phyloP scores from a whole-genome alignment of 2,113 vertebrate species.

The Heterocephalus glaber region DNA sequence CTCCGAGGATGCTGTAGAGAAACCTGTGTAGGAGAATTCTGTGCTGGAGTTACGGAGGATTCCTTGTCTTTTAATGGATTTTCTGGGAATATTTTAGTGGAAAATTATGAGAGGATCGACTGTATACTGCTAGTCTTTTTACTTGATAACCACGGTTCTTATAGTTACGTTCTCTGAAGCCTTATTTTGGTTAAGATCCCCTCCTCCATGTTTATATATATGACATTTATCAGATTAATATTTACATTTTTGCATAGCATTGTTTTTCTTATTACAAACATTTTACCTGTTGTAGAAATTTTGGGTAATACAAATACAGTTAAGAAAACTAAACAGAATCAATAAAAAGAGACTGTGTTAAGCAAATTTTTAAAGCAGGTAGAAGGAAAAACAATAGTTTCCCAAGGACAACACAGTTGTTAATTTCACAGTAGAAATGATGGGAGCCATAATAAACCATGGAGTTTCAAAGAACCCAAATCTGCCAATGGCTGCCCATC shows the following conservation, averaged over 20 bases:
- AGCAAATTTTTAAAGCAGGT: neutral
- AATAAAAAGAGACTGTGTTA: neutral
- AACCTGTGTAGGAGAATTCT: neutral
- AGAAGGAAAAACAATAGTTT: neutral
- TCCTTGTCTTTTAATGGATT: neutral
- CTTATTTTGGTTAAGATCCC: neutral
- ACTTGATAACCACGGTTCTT: neutral
- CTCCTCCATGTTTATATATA: neutral
- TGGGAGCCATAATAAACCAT: neutral
- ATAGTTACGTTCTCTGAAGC: neutral
- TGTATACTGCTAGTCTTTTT: neutral
- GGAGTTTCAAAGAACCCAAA: neutral
- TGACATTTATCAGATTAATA: neutral
- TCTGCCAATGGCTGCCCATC: neutral
- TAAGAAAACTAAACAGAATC: neutral
- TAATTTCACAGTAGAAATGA: neutral
- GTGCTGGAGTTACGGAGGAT: neutral
- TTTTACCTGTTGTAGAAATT: neutral
- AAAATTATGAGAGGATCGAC: neutral
- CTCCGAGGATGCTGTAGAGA: neutral
- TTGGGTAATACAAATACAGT: neutral
- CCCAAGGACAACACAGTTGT: neutral
- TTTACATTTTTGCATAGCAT: neutral
- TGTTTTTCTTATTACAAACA: neutral
- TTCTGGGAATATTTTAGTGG: neutral